Evolutionary conservation across 2,113 vertebrate species (phyloP).

Genomic region (Eulemur macaco): DNA sequence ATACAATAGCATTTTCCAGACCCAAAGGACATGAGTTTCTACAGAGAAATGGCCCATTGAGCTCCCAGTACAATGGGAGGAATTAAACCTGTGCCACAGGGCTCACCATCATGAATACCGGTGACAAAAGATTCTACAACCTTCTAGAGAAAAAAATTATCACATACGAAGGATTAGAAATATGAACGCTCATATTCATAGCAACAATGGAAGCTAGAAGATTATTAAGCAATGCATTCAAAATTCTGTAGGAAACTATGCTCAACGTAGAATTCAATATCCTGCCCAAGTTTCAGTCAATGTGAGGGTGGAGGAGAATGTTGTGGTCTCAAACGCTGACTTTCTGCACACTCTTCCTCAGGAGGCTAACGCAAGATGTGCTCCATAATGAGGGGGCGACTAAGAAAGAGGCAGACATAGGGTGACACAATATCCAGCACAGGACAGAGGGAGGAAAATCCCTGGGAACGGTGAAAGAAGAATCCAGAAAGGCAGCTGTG

Average conservation of each 20-base stretch:
- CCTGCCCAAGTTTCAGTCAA: rapidly evolving
- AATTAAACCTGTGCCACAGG: neutral
- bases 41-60: neutral
- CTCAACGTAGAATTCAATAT: too few relatives aligned
- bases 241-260: neutral
- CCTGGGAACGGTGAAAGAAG: neutral
- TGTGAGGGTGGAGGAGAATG: neutral
- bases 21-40: neutral
- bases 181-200: neutral
- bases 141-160: neutral
- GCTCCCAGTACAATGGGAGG: neutral
- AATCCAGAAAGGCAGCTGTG: neutral
- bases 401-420: neutral
- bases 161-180: neutral
- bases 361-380: neutral
- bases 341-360: neutral
- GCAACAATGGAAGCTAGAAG: neutral
- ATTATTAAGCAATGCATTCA: neutral
- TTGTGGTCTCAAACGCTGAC: neutral
- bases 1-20: neutral
- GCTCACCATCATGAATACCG: neutral
- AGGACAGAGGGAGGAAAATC: neutral
- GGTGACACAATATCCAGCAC: neutral
- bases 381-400: neutral
- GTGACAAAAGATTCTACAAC: neutral